Conservation (phyloP, 2,888 invertebrate genomes). For the Acronicta aceris region DNA sequence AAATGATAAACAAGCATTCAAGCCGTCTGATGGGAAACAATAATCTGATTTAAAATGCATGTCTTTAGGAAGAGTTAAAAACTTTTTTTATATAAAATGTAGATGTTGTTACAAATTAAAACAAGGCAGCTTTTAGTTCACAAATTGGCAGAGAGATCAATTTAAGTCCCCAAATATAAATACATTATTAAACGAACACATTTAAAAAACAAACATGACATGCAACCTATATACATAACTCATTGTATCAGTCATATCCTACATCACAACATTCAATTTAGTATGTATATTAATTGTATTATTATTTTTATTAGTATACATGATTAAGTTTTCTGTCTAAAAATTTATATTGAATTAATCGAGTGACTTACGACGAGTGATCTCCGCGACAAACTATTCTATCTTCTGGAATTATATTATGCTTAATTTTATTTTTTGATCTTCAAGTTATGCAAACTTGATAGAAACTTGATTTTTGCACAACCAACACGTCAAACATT, state of each 20-base stretch:
- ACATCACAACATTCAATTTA: conserved; percentile 38
- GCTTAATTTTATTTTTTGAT: too few relatives aligned
- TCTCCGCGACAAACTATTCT: not conserved
- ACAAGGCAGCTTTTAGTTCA: not conserved
- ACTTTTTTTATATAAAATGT: too few relatives aligned
- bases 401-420: too few relatives aligned
- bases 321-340: conserved; percentile 37
- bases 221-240: conserved; percentile 46
- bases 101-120: too few relatives aligned
- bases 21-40: too few relatives aligned
- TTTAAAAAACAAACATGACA: conserved; percentile 30
- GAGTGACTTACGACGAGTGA: not conserved
- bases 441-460: too few relatives aligned
- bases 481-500: too few relatives aligned
- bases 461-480: too few relatives aligned
- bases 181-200: not conserved
- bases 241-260: conserved; percentile 29
- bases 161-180: conserved; percentile 2
- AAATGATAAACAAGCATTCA: too few relatives aligned
- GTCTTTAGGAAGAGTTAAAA: too few relatives aligned
- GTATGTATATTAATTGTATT: not conserved
- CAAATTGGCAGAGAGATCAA: not conserved
- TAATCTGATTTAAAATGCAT: too few relatives aligned
- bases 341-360: conserved; percentile 7
- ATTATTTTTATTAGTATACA: conserved; percentile 19